phyloP scores from a whole-genome alignment of 2,888 invertebrate genomes.

The Tenthredo distinguenda region DNA sequence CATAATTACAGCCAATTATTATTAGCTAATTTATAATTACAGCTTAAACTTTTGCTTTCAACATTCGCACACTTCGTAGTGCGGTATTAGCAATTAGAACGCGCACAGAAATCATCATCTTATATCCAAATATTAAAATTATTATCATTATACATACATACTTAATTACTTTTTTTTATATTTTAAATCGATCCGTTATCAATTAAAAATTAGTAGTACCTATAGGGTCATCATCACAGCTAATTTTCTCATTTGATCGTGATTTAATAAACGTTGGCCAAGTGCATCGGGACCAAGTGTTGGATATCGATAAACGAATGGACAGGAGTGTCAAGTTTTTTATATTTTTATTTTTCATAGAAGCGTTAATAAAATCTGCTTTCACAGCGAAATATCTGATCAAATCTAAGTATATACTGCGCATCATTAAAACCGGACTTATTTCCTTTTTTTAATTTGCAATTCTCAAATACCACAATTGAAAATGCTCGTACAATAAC shows the following conservation, averaged over 20 bases:
- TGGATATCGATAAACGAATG: constrained; percentile 12
- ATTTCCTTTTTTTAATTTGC: neutral
- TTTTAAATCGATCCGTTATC: constrained; percentile 61
- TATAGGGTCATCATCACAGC: constrained; percentile 76
- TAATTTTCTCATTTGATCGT: constrained; percentile 65
- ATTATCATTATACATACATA: constrained; percentile 61
- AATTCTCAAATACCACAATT: neutral
- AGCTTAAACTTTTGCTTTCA: constrained; percentile 40
- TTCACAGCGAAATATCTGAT: constrained; percentile 21
- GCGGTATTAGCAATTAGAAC: constrained; percentile 42
- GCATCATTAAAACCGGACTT: constrained; percentile 1
- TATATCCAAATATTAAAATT: constrained; percentile 62
- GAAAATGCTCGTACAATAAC: constrained; percentile 17
- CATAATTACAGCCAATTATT: constrained; percentile 43
- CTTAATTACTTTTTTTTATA: constrained; percentile 52
- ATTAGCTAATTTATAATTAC: constrained; percentile 39
- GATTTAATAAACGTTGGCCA: constrained; percentile 43
- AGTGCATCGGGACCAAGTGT: constrained; percentile 32
- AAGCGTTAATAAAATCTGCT: constrained; percentile 25
- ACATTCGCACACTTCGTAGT: constrained; percentile 35
- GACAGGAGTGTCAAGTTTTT: neutral
- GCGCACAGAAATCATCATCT: constrained; percentile 53
- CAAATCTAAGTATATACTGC: constrained; percentile 33
- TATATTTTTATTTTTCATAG: neutral
- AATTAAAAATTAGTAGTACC: constrained; percentile 74